Evolutionary conservation across 1,140 invertebrate species (phyloP), one percentile per base, ranked within the genome.

Genomic region (Bilobella aurantiaca): DNA sequence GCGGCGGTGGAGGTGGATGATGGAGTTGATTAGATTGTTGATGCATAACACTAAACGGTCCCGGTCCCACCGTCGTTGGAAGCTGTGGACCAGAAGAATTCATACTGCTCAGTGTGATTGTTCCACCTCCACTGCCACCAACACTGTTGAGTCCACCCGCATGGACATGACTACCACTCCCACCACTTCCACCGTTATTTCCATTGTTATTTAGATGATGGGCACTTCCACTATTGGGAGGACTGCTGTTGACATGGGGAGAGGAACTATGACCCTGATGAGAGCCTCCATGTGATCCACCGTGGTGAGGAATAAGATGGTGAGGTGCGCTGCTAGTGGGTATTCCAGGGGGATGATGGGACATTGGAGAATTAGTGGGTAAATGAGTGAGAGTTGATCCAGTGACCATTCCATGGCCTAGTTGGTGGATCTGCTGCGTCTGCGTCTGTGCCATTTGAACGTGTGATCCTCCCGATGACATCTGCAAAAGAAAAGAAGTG

Each of bases 371-470:
- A n/a, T n/a, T n/a, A n/a, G n/a, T n/a, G n/a, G n/a, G n/a, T n/a
- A n/a, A n/a, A n/a, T n/a, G n/a, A n/a, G n/a, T n/a, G n/a, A n/a
- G n/a, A n/a, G n/a, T n/a, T n/a, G n/a, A n/a, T n/a, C n/a, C n/a
- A n/a, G n/a, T n/a, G n/a, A n/a, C 58, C 23, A 31, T 25, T 16
- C 60, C 64, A 57, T 66, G 64, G n/a, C 64, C 58, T 61, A 66
- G 21, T n/a, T 47, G 47, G 29, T 28, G 23, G 1, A 28, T 25
- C 37, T 64, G 65, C 49, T 64, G 57, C 47, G 62, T 67, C 34
- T 60, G 61, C 47, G 91, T 89, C 79, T 88, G 89, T 87, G 89
- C 88, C 89, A 91, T 90, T 85, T 91, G 89, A 86, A 91, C 87
- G 85, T 91, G 88, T 83, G 89, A 87, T 82, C 88, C 49, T 53